phyloP scores from a whole-genome alignment of 2,113 vertebrate genomes.

The Girardinichthys multiradiatus region DNA sequence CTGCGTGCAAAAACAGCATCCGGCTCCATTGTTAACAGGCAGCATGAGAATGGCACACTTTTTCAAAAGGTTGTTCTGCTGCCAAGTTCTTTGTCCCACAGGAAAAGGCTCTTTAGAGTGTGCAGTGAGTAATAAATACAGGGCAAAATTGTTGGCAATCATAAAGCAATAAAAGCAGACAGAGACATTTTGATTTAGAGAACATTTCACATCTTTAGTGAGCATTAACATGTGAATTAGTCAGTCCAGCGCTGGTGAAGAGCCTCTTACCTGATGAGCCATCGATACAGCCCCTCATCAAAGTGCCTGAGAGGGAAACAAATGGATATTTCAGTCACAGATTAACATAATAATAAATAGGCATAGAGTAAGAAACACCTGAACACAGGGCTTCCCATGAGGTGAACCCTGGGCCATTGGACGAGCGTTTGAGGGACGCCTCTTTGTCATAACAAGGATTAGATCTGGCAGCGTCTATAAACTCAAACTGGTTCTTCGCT shows the following conservation, averaged over 20 bases:
- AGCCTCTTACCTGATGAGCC: slow-evolving; percentile 82
- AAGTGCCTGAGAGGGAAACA: slow-evolving; percentile 75
- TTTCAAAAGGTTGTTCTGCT: slow-evolving; percentile 40
- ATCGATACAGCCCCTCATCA: slow-evolving; percentile 83
- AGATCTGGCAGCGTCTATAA: slow-evolving; percentile 42
- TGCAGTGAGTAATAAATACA: slow-evolving; percentile 30
- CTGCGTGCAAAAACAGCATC: slow-evolving; percentile 69
- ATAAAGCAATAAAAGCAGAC: neutral
- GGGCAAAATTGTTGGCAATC: slow-evolving; percentile 1
- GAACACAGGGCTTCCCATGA: slow-evolving; percentile 40
- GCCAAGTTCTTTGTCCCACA: slow-evolving; percentile 46
- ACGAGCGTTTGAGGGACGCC: slow-evolving; percentile 14
- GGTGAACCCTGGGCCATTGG: slow-evolving; percentile 12
- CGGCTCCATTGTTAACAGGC: slow-evolving; percentile 60
- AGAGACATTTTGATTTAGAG: slow-evolving; percentile 38
- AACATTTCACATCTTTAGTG: slow-evolving; percentile 33
- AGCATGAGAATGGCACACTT: slow-evolving; percentile 40
- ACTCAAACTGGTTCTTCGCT: slow-evolving; percentile 40
- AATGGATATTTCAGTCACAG: slow-evolving; percentile 39
- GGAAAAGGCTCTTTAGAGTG: slow-evolving; percentile 49
- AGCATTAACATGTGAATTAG: slow-evolving; percentile 59
- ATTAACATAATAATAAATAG: slow-evolving; percentile 67
- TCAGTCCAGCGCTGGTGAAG: slow-evolving; percentile 39
- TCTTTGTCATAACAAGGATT: slow-evolving; percentile 55
- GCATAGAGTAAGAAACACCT: slow-evolving; percentile 53